Base-by-base conservation (phyloP, 2,113 vertebrate species). In the Nannospalax galili region DNA sequence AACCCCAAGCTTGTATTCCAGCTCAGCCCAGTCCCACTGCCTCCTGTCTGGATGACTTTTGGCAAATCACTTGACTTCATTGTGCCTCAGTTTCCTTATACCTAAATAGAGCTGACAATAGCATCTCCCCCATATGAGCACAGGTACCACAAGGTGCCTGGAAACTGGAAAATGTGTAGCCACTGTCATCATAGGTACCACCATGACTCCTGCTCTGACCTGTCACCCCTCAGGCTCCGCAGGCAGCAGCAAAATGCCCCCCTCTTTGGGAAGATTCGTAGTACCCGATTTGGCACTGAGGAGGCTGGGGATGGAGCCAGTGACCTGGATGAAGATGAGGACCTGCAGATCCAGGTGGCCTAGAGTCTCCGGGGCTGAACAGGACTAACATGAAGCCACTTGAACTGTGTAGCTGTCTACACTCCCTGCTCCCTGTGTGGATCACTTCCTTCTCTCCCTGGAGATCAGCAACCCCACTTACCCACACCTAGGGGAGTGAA, bases 341-440 rank as follows among this genome's bases (percentile, higher is more conserved):
- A 99, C 94, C 98, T 99, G 91, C 99, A 99, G 98, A 98, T 99
- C 79, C 99, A 99, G 98, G 99, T 99, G 97, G 98, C 99, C 73
- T 99, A 98, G 97, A 67, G 56, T 79, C 92, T 84, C n/a, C 72
- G 1, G 81, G 35, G 26, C 73, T 17, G 7, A 85, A 28, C 73
- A 28, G 42, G 74, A 72, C 88, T 17, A 35, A 70, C 79, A 65
- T 0, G 0, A 20, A n/a, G 52, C 88, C 75, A 60, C 58, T 60
- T 14, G 1, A 17, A 56, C 6, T 2, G 32, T 48, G 35, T 58
- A 52, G 90, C 64, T 65, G 12, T 52, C 48, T 14, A 24, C 0
- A 14, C 73, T 77, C n/a, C 2, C 37, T 8, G 0, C 60, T n/a
- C 56, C 45, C 77, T 8, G 16, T n/a, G 32, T 0, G 0, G 60